Evolutionary conservation across 2,888 invertebrate genomes (phyloP).

Genomic region (Axea sp.): DNA sequence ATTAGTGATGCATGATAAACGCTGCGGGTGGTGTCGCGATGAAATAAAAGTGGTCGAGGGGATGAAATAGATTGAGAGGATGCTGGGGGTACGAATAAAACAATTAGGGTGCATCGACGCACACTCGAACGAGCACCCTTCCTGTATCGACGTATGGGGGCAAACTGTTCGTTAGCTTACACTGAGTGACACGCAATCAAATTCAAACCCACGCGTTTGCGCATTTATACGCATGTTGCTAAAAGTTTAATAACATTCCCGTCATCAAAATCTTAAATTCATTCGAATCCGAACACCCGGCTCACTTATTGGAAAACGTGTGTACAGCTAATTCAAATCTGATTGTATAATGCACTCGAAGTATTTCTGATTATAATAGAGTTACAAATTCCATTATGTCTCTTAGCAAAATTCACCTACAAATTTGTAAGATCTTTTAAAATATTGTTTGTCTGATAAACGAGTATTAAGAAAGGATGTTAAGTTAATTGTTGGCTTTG

Average conservation of each 20-base stretch:
- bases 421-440: too few relatives aligned
- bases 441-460: too few relatives aligned
- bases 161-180: slow-evolving; percentile 65
- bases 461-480: too few relatives aligned
- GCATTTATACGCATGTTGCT: slow-evolving; percentile 53
- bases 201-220: slow-evolving; percentile 62
- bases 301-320: too few relatives aligned
- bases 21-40: slow-evolving; percentile 77
- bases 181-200: slow-evolving; percentile 64
- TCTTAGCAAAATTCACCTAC: too few relatives aligned
- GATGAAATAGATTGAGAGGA: slow-evolving; percentile 77
- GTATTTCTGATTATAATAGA: too few relatives aligned
- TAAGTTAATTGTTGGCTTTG: too few relatives aligned
- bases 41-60: slow-evolving; percentile 75
- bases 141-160: slow-evolving; percentile 64
- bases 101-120: slow-evolving; percentile 77
- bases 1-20: slow-evolving; percentile 77
- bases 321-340: too few relatives aligned
- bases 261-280: slow-evolving; percentile 33
- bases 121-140: slow-evolving; percentile 77
- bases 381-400: too few relatives aligned
- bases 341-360: too few relatives aligned
- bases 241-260: slow-evolving; percentile 54
- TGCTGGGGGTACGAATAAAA: slow-evolving; percentile 75
- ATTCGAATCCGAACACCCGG: too few relatives aligned